Conservation (phyloP, 2,113 vertebrate species). For the Lutjanus erythropterus region DNA sequence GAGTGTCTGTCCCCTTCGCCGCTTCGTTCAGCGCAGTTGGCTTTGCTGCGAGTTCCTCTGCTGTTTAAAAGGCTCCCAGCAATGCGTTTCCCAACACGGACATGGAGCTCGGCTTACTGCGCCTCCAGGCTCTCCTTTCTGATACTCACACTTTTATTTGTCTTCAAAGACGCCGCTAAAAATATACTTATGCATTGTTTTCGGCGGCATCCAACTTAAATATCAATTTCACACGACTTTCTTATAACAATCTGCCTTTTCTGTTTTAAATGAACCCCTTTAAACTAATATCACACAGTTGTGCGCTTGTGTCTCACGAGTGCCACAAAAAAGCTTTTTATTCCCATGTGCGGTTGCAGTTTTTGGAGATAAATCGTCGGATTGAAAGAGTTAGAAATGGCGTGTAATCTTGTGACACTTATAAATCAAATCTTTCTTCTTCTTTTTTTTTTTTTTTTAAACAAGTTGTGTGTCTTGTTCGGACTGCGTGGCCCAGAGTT, state of each 20-base stretch:
- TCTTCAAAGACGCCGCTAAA: not conserved
- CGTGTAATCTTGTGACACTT: conserved; percentile 57
- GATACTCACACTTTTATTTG: conserved; percentile 36
- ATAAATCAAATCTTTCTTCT: conserved; percentile 58
- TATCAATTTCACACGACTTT: not conserved
- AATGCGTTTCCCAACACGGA: conserved; percentile 72
- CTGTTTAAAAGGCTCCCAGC: conserved; percentile 79
- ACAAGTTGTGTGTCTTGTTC: conserved; percentile 82
- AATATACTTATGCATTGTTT: not conserved
- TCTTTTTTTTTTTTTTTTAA: conserved; percentile 36
- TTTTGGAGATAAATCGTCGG: conserved; percentile 4
- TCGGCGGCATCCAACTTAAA: conserved; percentile 56
- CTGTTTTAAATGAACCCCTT: conserved; percentile 14
- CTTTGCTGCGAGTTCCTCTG: conserved; percentile 79
- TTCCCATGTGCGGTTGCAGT: conserved; percentile 23
- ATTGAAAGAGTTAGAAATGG: conserved; percentile 46
- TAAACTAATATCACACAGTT: conserved; percentile 31
- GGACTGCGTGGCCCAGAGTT: conserved; percentile 79
- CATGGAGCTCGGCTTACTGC: conserved; percentile 68
- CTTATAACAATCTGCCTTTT: not conserved
- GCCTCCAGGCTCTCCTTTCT: conserved; percentile 47
- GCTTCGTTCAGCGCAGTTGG: conserved; percentile 77
- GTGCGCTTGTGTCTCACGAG: conserved; percentile 33
- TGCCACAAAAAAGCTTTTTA: conserved; percentile 39
- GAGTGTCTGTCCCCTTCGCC: conserved; percentile 44